phyloP scores from a whole-genome alignment of 2,888 invertebrate genomes.

The Dyspetes luteomarginatus region DNA sequence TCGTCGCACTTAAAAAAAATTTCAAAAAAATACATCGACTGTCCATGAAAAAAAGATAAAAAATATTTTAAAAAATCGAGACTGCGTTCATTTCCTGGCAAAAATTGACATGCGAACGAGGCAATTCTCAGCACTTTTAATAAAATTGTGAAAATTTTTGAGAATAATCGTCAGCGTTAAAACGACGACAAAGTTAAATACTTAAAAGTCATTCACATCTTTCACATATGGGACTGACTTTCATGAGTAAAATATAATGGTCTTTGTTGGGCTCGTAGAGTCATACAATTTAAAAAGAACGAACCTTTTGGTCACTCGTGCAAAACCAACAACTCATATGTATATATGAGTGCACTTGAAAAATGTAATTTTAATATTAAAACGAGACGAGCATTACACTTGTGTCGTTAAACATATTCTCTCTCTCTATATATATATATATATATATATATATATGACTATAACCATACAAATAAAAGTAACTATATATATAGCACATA shows the following conservation, averaged over 20 bases:
- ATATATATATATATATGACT: background rate
- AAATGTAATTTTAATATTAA: conserved; percentile 47
- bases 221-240: too few relatives aligned
- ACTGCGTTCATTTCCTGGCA: conserved; percentile 25
- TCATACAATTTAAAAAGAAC: conserved; percentile 26
- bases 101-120: background rate
- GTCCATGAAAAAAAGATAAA: too few relatives aligned
- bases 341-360: conserved; percentile 1
- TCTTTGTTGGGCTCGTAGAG: conserved; percentile 14
- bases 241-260: too few relatives aligned
- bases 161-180: background rate
- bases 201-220: conserved; percentile 24
- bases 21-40: too few relatives aligned
- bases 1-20: too few relatives aligned
- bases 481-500: background rate
- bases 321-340: conserved; percentile 19
- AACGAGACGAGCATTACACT: conserved; percentile 40
- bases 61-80: too few relatives aligned
- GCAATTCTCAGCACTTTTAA: too few relatives aligned
- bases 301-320: conserved; percentile 50
- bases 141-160: background rate
- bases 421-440: background rate
- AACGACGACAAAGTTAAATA: background rate
- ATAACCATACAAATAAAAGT: too few relatives aligned
- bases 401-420: background rate